Evolutionary conservation across 1,140 invertebrate species (phyloP).

Genomic region (Euschistus heros): DNA sequence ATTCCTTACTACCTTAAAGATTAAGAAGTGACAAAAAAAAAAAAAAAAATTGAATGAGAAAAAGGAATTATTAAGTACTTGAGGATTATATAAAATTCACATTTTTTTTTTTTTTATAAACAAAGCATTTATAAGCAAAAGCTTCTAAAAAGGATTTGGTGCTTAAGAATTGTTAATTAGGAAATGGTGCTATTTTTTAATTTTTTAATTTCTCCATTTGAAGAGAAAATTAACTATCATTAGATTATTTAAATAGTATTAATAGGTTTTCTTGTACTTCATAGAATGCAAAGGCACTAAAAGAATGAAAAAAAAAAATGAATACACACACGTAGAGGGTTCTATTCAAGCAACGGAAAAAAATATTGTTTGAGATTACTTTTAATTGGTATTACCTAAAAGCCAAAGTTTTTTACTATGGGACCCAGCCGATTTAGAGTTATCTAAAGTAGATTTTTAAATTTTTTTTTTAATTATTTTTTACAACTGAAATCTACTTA

Average conservation of each 20-base stretch:
- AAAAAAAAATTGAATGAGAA: too few species aligned
- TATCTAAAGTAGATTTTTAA: background rate
- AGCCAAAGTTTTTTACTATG: slow-evolving; percentile 18
- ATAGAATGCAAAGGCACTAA: slow-evolving; percentile 22
- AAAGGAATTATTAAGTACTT: too few species aligned
- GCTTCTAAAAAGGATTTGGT: too few species aligned
- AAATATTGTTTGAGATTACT: background rate
- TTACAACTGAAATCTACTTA: background rate
- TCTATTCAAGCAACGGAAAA: background rate
- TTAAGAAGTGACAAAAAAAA: too few species aligned
- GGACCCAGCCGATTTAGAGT: slow-evolving; percentile 20
- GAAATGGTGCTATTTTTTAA: too few species aligned
- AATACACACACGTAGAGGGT: background rate
- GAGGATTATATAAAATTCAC: too few species aligned
- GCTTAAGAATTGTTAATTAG: too few species aligned
- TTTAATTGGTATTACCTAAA: slow-evolving; percentile 15
- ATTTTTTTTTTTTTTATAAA: too few species aligned
- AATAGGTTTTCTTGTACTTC: background rate
- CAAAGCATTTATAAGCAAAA: too few species aligned
- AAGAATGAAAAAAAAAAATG: slow-evolving; percentile 6
- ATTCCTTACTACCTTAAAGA: too few species aligned
- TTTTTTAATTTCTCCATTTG: too few species aligned
- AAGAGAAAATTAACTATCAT: slow-evolving; percentile 5
- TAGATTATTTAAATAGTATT: slow-evolving; percentile 6
- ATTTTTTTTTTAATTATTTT: background rate